Base-by-base conservation (phyloP, 2,797 vertebrate species). In the Catharus ustulatus region DNA sequence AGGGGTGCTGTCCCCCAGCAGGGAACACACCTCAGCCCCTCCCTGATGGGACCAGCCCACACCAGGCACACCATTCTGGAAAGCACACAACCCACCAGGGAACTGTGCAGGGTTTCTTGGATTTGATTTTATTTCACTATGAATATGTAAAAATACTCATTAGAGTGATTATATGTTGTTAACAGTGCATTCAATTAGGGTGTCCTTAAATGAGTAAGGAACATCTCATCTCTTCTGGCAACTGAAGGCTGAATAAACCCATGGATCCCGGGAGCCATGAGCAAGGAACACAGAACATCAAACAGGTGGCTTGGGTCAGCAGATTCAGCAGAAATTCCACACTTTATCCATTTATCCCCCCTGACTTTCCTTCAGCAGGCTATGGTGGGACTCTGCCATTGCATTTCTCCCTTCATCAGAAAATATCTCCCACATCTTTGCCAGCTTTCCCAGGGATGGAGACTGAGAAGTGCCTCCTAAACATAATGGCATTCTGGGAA, bases 301-400 rank as follows among this genome's bases (percentile, higher is more conserved):
- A 55, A n/a, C 3, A 12, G 46, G 38, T 34, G 36, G 48, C 36
- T 51, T 48, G 32, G 40, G 48, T 43, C 45, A 76, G 67, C 10
- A 32, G 24, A 40, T 71, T 36, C 49, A 43, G 26, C 64, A 88
- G 57, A 91, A 90, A 86, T 26, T 30, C 36, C 66, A 22, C 5
- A 3, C 20, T 42, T 24, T 5, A 71, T 11, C 20, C 20, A 15
- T 23, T 48, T 43, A 78, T 20, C 4, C 24, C 18, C 26, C 10
- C 13, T 32, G 26, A 36, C n/a, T 43, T 51, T 36, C 48, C 43
- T 85, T 64, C 1, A 0, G 27, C 16, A 82, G 34, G 23, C 40
- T 38, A 68, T 0, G 0, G 42, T 1, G 1, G 40, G 74, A 38
- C 10, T 23, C 48, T n/a, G 46, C 32, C 45, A 17, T 4, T 30